Evolutionary conservation across 2,113 vertebrate genomes (phyloP), one percentile per base, ranked within the genome.

Genomic region (Fukomys damarensis): DNA sequence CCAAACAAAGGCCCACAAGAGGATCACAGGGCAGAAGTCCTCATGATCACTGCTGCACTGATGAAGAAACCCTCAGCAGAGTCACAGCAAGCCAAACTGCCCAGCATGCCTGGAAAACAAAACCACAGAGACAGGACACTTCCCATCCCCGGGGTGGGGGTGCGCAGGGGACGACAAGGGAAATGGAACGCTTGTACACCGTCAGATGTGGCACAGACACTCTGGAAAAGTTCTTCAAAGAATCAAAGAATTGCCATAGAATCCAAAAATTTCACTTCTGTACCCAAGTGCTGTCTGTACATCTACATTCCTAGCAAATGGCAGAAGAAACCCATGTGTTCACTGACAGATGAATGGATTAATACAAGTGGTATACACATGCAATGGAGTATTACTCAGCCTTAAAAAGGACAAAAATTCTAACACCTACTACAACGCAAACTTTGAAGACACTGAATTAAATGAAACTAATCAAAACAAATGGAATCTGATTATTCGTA

Each of bases 241-340:
- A 49, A 43, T 58, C 9, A 86, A 79, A 87, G 38, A 90, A 91
- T 93, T 90, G 86, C 8, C 72, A 32, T 59, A 43, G 91, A 35
- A 77, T 28, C 72, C 26, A 92, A n/a, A 89, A 89, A 95, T 92
- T 89, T 28, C 16, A 89, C 24, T 92, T 88, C 43, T 83, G 30
- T 41, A 12, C 80, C 14, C 7, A 87, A 82, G 38, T 81, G 43
- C 49, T 90, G 86, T 54, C 52, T 88, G 59, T 30, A 83, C 17
- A 86, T 41, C 54, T 19, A 81, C 35, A 35, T 91, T 88, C 58
- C 43, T 0, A 87, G 66, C 52, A 88, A 82, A 41, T 28, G 13
- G 49, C 26, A 58, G 19, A 91, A 92, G 38, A 54, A 66, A 77
- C 32, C 22, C 24, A 74, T 93, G 56, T 49, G 54, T 32, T 13